Percentiles rank a stretch among this genome's conserved stretches.
phyloP scores from a whole-genome alignment of 1,140 invertebrate species.

The Dreissena rostriformis region DNA sequence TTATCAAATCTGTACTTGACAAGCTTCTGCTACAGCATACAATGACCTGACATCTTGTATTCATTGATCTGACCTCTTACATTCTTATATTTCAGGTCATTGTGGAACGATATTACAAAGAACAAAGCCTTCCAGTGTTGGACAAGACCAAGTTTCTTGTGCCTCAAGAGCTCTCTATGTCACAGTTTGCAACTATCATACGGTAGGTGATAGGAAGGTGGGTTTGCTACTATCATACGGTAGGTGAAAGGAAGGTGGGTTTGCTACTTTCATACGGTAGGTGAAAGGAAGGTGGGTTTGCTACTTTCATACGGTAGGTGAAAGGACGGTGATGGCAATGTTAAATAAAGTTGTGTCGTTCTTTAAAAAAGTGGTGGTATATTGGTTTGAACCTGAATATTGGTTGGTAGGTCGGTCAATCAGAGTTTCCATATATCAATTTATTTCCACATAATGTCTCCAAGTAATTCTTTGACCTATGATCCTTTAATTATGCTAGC shows the following conservation, averaged over 20 bases:
- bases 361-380: no score
- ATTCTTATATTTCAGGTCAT: conserved; percentile 81
- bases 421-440: background rate
- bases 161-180: conserved; percentile 86
- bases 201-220: conserved; percentile 78
- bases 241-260: background rate
- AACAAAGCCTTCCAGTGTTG: conserved; percentile 85
- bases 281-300: background rate
- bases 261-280: background rate
- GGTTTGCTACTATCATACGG: background rate
- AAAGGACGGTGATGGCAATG: no score
- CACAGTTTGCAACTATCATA: conserved; percentile 86
- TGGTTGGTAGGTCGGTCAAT: background rate
- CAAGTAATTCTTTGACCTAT: no score
- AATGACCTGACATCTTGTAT: no score
- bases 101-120: conserved; percentile 85
- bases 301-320: background rate
- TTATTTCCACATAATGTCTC: no score
- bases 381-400: background rate
- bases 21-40: no score
- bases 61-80: no score
- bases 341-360: no score
- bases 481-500: no score
- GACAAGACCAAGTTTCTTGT: conserved; percentile 87
- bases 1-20: no score